Evolutionary conservation across 1,140 invertebrate genomes (phyloP).

Genomic region (Mylabris phalerata): DNA sequence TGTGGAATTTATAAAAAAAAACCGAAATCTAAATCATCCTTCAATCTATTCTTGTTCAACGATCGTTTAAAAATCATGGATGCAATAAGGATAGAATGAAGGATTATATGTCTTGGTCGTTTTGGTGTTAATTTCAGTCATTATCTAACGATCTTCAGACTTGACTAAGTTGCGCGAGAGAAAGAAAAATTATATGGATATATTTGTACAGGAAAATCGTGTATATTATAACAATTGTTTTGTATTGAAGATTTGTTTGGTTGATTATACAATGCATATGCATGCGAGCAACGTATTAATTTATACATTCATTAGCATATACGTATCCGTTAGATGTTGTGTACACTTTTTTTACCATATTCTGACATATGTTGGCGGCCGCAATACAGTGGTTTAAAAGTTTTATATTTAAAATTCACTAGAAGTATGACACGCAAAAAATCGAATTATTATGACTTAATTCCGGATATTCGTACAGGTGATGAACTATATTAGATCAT

Average conservation of each 20-base stretch:
- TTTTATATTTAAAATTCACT: too few relatives aligned
- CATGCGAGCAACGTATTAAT: conserved; percentile 43
- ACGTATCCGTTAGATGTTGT: conserved; percentile 39
- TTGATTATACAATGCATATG: conserved; percentile 38
- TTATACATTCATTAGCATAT: conserved; percentile 43
- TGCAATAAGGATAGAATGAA: not conserved
- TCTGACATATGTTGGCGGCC: conserved; percentile 17
- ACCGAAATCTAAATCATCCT: too few relatives aligned
- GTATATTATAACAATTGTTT: conserved; percentile 30
- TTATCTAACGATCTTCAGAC: conserved; percentile 42
- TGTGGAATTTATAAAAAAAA: too few relatives aligned
- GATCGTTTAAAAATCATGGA: too few relatives aligned
- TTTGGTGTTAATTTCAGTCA: conserved; percentile 40
- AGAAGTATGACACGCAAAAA: conserved; percentile 36
- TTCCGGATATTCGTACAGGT: too few relatives aligned
- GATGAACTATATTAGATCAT: too few relatives aligned
- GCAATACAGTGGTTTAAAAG: conserved; percentile 24
- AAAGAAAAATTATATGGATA: conserved; percentile 41
- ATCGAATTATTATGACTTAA: too few relatives aligned
- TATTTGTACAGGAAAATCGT: conserved; percentile 23
- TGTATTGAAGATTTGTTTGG: conserved; percentile 20
- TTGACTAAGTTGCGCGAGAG: conserved; percentile 42
- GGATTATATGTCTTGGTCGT: conserved; percentile 12
- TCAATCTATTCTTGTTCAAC: too few relatives aligned
- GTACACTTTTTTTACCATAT: conserved; percentile 36